These are phyloP conservation scores for Chiroxiphia lanceolata DNA, from an alignment of 2,797 vertebrate species.

Conservation along the genomic window DNA sequence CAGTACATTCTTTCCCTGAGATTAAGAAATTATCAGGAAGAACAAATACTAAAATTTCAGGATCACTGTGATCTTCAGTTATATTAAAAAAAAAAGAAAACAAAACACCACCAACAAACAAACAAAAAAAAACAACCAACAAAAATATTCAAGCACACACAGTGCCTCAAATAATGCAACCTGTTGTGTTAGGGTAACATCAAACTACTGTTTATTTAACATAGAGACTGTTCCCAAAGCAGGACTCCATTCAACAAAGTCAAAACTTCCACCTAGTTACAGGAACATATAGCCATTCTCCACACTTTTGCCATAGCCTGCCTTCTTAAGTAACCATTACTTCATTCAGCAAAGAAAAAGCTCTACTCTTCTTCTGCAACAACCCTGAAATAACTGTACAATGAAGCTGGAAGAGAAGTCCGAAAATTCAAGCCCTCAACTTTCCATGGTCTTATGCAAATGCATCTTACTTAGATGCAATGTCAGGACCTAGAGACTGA, in stretches of 20 bases:
- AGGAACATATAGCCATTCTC: not conserved
- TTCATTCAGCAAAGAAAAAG: not conserved
- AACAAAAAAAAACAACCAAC: not conserved
- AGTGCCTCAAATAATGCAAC: not conserved
- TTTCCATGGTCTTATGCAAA: not conserved
- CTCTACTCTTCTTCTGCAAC: not conserved
- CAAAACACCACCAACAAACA: not conserved
- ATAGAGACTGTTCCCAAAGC: not conserved
- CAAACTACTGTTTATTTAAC: not conserved
- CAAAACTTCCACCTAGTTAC: not conserved
- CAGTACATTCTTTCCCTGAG: not conserved
- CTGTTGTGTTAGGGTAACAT: not conserved
- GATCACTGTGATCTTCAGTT: not conserved
- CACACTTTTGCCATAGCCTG: accelerated
- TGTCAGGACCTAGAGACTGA: not conserved
- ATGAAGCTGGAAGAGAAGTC: not conserved
- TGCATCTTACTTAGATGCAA: not conserved
- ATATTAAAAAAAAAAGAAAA: not conserved
- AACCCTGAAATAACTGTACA: not conserved
- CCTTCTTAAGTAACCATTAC: not conserved
- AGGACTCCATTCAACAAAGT: not conserved
- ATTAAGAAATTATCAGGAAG: not conserved
- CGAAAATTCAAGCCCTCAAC: not conserved
- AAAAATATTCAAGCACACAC: not conserved
- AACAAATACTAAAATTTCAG: not conserved